Conservation (phyloP, 2,113 vertebrate genomes). For the Tachycineta bicolor region DNA sequence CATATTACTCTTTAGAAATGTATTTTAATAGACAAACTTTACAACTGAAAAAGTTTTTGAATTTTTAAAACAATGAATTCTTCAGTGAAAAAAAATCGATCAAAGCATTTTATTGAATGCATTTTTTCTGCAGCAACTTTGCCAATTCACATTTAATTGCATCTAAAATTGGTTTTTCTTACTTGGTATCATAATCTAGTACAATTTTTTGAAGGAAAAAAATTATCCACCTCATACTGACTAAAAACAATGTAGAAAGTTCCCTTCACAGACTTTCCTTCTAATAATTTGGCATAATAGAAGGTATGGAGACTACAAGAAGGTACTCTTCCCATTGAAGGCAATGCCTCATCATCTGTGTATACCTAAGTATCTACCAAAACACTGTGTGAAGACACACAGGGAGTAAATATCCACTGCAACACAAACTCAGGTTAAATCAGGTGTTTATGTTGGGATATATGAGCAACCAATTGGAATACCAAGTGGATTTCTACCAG, state of each 20-base stretch:
- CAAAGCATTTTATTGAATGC: neutral
- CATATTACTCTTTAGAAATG: slow-evolving; percentile 54
- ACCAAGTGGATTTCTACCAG: neutral
- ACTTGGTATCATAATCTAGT: neutral
- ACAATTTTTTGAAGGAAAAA: neutral
- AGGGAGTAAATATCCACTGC: neutral
- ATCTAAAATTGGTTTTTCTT: neutral
- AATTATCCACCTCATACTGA: neutral
- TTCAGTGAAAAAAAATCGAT: neutral
- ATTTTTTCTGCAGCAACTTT: neutral
- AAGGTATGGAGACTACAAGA: neutral
- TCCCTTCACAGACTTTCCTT: neutral
- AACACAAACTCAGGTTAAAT: neutral
- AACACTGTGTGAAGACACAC: neutral
- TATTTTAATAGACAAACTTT: slow-evolving; percentile 33
- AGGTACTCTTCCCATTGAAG: neutral
- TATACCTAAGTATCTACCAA: neutral
- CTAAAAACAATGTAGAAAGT: neutral
- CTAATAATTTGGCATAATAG: neutral
- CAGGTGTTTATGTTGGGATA: neutral
- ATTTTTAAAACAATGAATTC: slow-evolving; percentile 1
- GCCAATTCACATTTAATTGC: neutral
- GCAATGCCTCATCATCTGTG: neutral
- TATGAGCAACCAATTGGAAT: neutral
- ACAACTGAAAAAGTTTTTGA: neutral